These are phyloP conservation scores for Glossosoma conforme DNA, from an alignment of 1,140 invertebrate genomes.

Conservation along the genomic window DNA sequence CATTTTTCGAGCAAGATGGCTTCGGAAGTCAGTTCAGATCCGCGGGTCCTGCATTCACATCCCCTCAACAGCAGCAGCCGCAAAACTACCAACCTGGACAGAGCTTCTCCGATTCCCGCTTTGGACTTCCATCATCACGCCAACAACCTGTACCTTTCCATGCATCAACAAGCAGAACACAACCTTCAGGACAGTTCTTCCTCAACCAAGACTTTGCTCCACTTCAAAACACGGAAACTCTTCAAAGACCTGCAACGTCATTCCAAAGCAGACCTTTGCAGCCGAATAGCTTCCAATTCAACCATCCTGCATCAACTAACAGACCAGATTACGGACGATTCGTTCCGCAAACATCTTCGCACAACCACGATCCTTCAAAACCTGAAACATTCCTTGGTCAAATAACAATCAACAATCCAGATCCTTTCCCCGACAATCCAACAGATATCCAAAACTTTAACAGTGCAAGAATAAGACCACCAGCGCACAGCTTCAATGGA, in stretches of 20 bases:
- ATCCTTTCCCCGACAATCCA: constrained; percentile 37
- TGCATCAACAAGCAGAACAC: constrained; percentile 44
- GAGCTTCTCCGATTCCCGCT: constrained; percentile 8
- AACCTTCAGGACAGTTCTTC: constrained; percentile 43
- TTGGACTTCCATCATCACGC: constrained; percentile 9
- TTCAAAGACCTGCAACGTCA: constrained; percentile 30
- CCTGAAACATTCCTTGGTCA: constrained; percentile 55
- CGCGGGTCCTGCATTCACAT: constrained; percentile 8
- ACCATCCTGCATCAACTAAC: constrained; percentile 46
- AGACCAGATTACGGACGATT: constrained; percentile 43
- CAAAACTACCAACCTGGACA: constrained; percentile 20
- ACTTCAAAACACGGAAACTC: constrained; percentile 3
- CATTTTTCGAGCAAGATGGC: constrained; percentile 23
- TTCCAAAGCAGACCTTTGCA: constrained; percentile 40
- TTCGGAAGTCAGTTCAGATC: constrained; percentile 23
- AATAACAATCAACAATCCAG: constrained; percentile 54
- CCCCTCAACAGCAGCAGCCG: constrained; percentile 13
- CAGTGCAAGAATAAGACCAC: constrained; percentile 18
- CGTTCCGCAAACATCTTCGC: constrained; percentile 40
- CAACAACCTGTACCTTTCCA: constrained; percentile 48
- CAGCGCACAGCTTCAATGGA: constrained; percentile 16
- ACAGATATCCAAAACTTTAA: constrained; percentile 23
- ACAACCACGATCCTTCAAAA: constrained; percentile 53
- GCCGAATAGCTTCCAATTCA: constrained; percentile 45
- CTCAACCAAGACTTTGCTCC: constrained; percentile 42